phyloP scores from a whole-genome alignment of 2,113 vertebrate species.

The Mesoclemmys tuberculata region DNA sequence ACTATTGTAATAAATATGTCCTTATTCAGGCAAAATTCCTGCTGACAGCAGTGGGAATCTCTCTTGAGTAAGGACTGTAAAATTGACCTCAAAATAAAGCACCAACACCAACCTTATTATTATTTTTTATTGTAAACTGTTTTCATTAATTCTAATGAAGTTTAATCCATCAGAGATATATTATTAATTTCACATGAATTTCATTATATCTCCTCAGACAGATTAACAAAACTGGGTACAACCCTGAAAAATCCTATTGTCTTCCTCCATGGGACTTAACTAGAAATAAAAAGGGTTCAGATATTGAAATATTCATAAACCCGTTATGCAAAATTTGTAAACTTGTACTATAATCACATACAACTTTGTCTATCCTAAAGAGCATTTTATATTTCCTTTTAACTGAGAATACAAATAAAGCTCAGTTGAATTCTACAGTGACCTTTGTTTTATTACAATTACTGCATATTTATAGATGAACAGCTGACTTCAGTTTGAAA shows the following conservation, averaged over 20 bases:
- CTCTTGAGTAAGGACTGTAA: neutral
- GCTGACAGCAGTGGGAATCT: neutral
- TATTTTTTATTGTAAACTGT: neutral
- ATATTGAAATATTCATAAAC: constrained; percentile 50
- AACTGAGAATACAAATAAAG: constrained; percentile 70
- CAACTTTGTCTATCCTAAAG: constrained; percentile 47
- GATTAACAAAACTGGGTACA: neutral
- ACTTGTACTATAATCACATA: constrained; percentile 54
- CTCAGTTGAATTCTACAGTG: constrained; percentile 63
- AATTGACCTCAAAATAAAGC: neutral
- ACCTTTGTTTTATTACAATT: constrained; percentile 74
- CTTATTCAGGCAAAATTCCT: neutral
- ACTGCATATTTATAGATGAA: constrained; percentile 68
- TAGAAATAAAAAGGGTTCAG: constrained; percentile 9
- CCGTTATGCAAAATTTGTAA: constrained; percentile 55
- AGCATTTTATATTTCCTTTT: constrained; percentile 68
- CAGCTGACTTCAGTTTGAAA: constrained; percentile 58
- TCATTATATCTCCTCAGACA: neutral
- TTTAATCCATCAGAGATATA: neutral
- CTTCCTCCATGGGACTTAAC: constrained; percentile 36
- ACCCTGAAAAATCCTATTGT: constrained; percentile 21
- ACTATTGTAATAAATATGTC: neutral
- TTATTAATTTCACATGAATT: neutral
- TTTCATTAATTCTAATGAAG: constrained; percentile 12
- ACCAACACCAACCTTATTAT: accelerated